These are phyloP conservation scores for Melanargia galathea DNA, from an alignment of 2,888 invertebrate species.

Conservation along the genomic window DNA sequence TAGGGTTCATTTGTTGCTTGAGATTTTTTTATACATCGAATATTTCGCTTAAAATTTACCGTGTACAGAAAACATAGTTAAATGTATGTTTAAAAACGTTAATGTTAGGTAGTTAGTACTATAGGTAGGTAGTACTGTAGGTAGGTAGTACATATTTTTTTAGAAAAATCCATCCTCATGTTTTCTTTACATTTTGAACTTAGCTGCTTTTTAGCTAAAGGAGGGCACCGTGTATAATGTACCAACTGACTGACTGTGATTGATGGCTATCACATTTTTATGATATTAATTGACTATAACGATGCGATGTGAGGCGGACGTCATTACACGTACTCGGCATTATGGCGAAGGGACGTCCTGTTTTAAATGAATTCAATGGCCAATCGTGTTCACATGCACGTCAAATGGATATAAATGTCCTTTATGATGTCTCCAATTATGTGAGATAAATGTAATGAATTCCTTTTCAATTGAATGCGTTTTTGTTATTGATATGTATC, in stretches of 20 bases:
- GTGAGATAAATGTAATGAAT: slow-evolving; percentile 10
- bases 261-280: slow-evolving; percentile 10
- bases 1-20: too few species aligned
- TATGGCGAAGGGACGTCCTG: slow-evolving; percentile 52
- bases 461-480: slow-evolving; percentile 2
- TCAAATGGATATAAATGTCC: slow-evolving; percentile 33
- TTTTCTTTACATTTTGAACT: too few species aligned
- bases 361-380: slow-evolving; percentile 49
- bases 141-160: too few species aligned
- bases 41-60: too few species aligned
- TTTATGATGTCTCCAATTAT: slow-evolving; percentile 17
- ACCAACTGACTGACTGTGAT: not conserved
- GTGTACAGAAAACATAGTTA: too few species aligned
- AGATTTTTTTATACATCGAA: too few species aligned
- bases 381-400: slow-evolving; percentile 40
- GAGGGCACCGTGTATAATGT: too few species aligned
- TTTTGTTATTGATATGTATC: slow-evolving; percentile 15
- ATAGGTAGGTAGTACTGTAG: too few species aligned
- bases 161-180: too few species aligned
- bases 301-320: slow-evolving; percentile 9
- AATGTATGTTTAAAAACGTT: too few species aligned
- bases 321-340: slow-evolving; percentile 13
- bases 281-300: slow-evolving; percentile 10
- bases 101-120: too few species aligned
- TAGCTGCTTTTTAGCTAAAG: too few species aligned